These are phyloP conservation scores for Hanleya hanleyi DNA, from an alignment of 2,888 invertebrate species.

Conservation along the genomic window DNA sequence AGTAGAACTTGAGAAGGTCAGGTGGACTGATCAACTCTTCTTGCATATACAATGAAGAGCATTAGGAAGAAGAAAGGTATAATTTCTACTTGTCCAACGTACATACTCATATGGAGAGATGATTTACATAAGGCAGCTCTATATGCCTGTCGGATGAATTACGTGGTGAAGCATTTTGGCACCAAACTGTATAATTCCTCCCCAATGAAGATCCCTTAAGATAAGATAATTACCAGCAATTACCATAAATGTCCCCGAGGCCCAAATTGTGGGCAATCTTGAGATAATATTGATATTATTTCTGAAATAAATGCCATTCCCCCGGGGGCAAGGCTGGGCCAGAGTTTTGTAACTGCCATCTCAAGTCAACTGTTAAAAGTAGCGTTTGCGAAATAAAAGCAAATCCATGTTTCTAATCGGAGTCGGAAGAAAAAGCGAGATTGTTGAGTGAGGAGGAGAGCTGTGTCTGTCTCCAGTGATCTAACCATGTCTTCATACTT, in stretches of 20 bases:
- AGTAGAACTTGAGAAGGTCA: too few relatives aligned
- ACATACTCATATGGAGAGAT: too few relatives aligned
- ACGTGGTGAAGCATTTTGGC: background rate
- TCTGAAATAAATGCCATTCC: background rate
- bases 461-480: background rate
- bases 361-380: slow-evolving; percentile 3
- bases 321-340: background rate
- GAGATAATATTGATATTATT: slow-evolving; percentile 8
- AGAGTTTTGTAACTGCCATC: background rate
- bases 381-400: slow-evolving; percentile 3
- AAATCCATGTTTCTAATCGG: slow-evolving; percentile 5
- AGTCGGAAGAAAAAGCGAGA: slow-evolving; percentile 4
- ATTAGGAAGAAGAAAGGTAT: too few relatives aligned
- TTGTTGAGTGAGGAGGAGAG: background rate
- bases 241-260: background rate
- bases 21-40: too few relatives aligned
- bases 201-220: background rate
- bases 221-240: slow-evolving; percentile 3
- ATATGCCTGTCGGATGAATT: too few relatives aligned
- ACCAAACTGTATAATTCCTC: background rate
- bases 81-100: too few relatives aligned
- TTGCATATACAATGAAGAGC: too few relatives aligned
- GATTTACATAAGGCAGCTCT: too few relatives aligned
- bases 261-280: background rate
- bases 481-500: background rate